These are phyloP conservation scores for Arge pagana DNA, from an alignment of 2,888 invertebrate species.

Conservation along the genomic window DNA sequence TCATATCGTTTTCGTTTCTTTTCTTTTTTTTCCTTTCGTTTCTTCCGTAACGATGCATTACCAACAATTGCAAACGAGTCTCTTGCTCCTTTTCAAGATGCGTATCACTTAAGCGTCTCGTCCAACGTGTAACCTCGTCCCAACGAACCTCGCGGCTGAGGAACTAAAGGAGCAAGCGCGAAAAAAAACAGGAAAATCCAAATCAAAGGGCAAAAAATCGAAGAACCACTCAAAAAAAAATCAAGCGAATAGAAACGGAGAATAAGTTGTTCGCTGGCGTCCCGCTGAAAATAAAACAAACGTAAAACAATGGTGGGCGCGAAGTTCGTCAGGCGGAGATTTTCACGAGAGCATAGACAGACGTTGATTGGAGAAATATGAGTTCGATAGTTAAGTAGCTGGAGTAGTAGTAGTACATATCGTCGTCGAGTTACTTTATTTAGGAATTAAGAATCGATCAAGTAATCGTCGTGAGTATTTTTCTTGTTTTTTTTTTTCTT, in stretches of 20 bases:
- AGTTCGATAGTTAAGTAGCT: conserved; percentile 14
- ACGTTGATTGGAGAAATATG: neutral
- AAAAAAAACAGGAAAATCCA: neutral
- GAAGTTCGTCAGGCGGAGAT: no score
- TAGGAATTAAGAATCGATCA: conserved; percentile 28
- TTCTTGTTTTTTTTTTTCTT: neutral
- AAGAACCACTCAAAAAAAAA: neutral
- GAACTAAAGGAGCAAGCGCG: no score
- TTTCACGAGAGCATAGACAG: conserved; percentile 6
- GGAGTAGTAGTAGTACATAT: conserved; percentile 31
- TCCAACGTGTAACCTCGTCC: no score
- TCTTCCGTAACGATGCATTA: conserved; percentile 29
- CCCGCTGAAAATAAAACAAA: no score
- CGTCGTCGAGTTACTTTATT: conserved; percentile 42
- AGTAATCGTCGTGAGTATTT: neutral
- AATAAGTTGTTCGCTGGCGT: no score
- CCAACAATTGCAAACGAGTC: conserved; percentile 26
- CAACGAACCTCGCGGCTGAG: no score
- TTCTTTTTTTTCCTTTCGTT: conserved; percentile 22
- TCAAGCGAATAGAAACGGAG: neutral
- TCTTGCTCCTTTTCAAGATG: neutral
- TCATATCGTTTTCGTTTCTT: conserved; percentile 37
- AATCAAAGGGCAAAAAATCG: neutral
- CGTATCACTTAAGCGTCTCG: neutral
- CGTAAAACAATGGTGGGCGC: no score